Evolutionary conservation across 2,888 invertebrate species (phyloP).

Genomic region (Dascillus cervinus): DNA sequence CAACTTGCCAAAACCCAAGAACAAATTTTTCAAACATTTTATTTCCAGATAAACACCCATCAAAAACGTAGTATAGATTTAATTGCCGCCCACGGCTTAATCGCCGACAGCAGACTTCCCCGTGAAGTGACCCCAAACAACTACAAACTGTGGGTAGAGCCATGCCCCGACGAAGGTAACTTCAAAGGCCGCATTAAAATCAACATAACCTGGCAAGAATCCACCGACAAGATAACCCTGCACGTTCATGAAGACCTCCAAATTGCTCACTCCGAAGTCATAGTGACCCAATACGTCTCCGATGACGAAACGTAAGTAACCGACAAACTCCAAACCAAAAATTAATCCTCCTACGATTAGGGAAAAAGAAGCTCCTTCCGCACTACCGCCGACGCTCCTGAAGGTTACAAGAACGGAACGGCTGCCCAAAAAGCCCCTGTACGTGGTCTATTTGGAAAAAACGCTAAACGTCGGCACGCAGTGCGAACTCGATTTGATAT

Average conservation of each 20-base stretch:
- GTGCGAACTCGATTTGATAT: conserved; percentile 57
- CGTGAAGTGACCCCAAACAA: conserved; percentile 56
- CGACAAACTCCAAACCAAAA: not conserved
- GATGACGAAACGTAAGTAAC: conserved; percentile 32
- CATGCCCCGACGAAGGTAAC: conserved; percentile 54
- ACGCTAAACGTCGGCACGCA: conserved; percentile 48
- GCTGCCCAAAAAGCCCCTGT: conserved; percentile 54
- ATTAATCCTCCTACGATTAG: conserved; percentile 12
- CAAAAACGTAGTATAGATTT: conserved; percentile 58
- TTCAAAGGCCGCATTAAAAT: conserved; percentile 65
- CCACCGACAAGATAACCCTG: conserved; percentile 54
- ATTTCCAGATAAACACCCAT: conserved; percentile 1
- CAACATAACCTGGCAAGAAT: conserved; percentile 57
- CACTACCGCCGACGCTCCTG: conserved; percentile 26
- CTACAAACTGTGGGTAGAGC: conserved; percentile 60
- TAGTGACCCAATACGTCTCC: conserved; percentile 33
- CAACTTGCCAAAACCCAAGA: too few relatives aligned
- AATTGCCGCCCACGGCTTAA: conserved; percentile 58
- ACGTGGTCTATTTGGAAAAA: conserved; percentile 53
- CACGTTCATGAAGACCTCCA: conserved; percentile 59
- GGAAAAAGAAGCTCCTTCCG: conserved; percentile 23
- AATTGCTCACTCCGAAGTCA: conserved; percentile 49
- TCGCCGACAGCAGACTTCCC: conserved; percentile 56
- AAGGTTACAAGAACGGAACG: conserved; percentile 43
- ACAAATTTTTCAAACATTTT: too few relatives aligned